A percentile compares a stretch with the other conserved stretches of the same genome.
Conservation (phyloP, 2,888 invertebrate genomes). For the Caenorhabditis uteleia region DNA sequence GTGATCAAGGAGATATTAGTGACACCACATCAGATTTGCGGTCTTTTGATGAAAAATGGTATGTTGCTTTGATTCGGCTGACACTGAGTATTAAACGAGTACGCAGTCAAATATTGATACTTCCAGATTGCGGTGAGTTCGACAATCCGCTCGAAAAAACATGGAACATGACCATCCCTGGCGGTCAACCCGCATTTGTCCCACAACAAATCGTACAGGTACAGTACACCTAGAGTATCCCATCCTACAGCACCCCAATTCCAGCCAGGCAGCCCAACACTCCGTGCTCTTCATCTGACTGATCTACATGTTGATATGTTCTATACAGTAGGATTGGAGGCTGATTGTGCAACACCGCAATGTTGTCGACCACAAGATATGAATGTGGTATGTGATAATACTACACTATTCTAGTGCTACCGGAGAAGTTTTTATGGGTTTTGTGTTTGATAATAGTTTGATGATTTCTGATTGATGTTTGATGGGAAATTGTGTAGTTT, state of each 20-base stretch:
- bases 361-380: conserved; percentile 77
- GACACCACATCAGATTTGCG: conserved; percentile 59
- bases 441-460: conserved; percentile 1
- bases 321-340: conserved; percentile 73
- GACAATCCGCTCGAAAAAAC: conserved; percentile 48
- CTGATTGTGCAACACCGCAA: conserved; percentile 89
- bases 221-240: neutral
- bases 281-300: conserved; percentile 57
- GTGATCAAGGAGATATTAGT: conserved; percentile 55
- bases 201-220: conserved; percentile 40
- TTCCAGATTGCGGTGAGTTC: conserved; percentile 54
- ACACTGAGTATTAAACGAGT: neutral
- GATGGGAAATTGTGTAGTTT: too few species aligned
- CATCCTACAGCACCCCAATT: neutral
- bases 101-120: neutral
- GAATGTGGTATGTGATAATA: conserved; percentile 23
- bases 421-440: neutral
- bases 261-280: conserved; percentile 47
- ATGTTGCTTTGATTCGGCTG: neutral
- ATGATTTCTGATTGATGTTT: too few species aligned
- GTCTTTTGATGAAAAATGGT: conserved; percentile 52
- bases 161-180: conserved; percentile 59
- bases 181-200: conserved; percentile 48
- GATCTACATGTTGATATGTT: conserved; percentile 62
- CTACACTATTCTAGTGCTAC: too few species aligned